These are phyloP conservation scores for Myxocyprinus asiaticus DNA, from an alignment of 2,113 vertebrate genomes.

Conservation along the genomic window DNA sequence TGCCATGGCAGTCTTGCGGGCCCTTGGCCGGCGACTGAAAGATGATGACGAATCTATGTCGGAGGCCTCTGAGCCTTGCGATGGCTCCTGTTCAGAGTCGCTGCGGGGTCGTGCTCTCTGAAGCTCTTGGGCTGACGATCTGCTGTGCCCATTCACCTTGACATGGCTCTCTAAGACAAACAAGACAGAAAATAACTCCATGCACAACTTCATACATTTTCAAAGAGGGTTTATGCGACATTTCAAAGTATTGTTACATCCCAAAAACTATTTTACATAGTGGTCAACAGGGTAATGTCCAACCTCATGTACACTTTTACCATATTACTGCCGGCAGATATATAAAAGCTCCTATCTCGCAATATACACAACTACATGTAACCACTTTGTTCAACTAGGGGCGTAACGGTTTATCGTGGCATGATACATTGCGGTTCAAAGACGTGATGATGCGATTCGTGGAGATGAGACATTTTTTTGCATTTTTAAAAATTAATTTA, in stretches of 20 bases:
- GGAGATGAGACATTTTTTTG: too few relatives aligned
- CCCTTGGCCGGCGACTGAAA: constrained; percentile 60
- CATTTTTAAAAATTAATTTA: too few relatives aligned
- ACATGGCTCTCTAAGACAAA: constrained; percentile 60
- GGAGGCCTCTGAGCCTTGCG: constrained; percentile 50
- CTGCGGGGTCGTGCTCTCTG: constrained; percentile 31
- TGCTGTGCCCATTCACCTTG: constrained; percentile 68
- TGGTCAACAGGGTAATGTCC: too few relatives aligned
- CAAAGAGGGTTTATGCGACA: background rate
- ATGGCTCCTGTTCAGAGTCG: constrained; percentile 54
- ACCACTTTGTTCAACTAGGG: too few relatives aligned
- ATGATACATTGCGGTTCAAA: too few relatives aligned
- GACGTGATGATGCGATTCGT: too few relatives aligned
- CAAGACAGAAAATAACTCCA: background rate
- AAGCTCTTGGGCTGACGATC: constrained; percentile 54
- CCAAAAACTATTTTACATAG: background rate
- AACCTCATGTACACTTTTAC: too few relatives aligned
- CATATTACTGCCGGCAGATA: too few relatives aligned
- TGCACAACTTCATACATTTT: background rate
- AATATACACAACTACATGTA: too few relatives aligned
- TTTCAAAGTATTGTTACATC: background rate
- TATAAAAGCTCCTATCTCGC: too few relatives aligned
- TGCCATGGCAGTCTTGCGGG: constrained; percentile 83
- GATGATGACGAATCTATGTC: constrained; percentile 21
- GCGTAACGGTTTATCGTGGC: too few relatives aligned